Evolutionary conservation across 23 tunicate species (phyloP).

Genomic region (Corella eumyota): DNA sequence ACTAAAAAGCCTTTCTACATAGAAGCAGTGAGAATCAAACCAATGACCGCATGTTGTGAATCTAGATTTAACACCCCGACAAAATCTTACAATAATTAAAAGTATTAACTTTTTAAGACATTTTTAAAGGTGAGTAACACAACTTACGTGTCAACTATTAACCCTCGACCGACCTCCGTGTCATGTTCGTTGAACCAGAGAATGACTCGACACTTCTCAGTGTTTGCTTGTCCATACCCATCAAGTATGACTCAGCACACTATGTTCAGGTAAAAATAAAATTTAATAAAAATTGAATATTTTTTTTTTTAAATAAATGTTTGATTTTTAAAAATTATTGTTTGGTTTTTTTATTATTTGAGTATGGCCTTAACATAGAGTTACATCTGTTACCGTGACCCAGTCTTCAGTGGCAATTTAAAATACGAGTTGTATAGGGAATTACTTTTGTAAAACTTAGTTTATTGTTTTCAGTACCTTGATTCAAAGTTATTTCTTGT

Average conservation of each 20-base stretch:
- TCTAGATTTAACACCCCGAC: too few species aligned
- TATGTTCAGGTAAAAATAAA: conserved; percentile 52
- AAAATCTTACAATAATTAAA: too few species aligned
- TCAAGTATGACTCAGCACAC: conserved; percentile 47
- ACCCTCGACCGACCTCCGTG: conserved; percentile 32
- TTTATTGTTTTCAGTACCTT: conserved; percentile 22
- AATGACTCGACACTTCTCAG: conserved; percentile 65
- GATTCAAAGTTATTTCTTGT: conserved; percentile 46
- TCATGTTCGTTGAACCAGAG: conserved; percentile 46
- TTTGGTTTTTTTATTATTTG: too few species aligned
- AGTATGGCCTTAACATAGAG: too few species aligned
- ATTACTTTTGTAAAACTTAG: too few species aligned
- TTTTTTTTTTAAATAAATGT: not conserved
- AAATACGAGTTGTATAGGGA: too few species aligned
- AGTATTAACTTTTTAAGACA: too few species aligned
- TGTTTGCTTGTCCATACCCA: conserved; percentile 73
- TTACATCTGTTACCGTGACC: too few species aligned
- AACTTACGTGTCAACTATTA: conserved; percentile 64
- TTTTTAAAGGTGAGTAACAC: conserved; percentile 85
- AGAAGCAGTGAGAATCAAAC: too few species aligned
- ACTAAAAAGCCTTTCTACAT: too few species aligned
- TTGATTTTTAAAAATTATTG: not conserved
- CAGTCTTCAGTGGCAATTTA: too few species aligned
- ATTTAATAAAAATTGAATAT: not conserved
- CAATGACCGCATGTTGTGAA: too few species aligned